A percentile compares a stretch with the other conserved stretches of the same genome.
These are phyloP conservation scores for Asarcornis scutulata DNA, from an alignment of 2,113 vertebrate genomes.

Conservation along the genomic window DNA sequence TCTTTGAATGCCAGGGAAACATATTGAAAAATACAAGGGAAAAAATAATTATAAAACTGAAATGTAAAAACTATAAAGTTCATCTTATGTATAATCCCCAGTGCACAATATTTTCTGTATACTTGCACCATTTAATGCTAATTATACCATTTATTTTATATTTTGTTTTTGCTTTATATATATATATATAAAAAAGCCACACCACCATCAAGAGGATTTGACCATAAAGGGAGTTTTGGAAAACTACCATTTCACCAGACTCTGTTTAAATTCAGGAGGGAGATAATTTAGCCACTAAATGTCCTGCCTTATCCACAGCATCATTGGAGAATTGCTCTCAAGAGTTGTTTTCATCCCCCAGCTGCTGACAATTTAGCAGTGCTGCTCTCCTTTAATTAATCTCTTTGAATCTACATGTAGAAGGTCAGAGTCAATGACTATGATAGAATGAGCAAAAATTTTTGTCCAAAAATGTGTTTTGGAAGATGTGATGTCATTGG, in stretches of 20 bases:
- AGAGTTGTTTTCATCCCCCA: conserved; percentile 46
- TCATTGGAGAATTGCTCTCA: conserved; percentile 34
- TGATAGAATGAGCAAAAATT: not conserved
- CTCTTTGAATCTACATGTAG: conserved; percentile 48
- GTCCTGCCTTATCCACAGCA: not conserved
- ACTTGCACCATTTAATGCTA: conserved; percentile 32
- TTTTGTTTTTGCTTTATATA: conserved; percentile 34
- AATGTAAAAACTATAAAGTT: conserved; percentile 53
- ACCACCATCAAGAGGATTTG: not conserved
- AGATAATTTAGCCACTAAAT: conserved; percentile 54
- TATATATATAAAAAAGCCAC: not conserved
- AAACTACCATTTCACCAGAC: conserved; percentile 7
- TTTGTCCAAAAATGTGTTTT: not conserved
- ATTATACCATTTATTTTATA: conserved; percentile 15
- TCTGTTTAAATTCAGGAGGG: conserved; percentile 28
- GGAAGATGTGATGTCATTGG: not conserved
- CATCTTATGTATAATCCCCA: conserved; percentile 26
- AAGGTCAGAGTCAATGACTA: conserved; percentile 45
- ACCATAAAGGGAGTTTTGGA: conserved; percentile 8
- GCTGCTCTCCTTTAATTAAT: conserved; percentile 48
- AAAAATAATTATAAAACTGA: conserved; percentile 52
- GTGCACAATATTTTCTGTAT: conserved; percentile 19
- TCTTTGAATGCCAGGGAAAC: conserved; percentile 51
- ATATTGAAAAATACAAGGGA: conserved; percentile 30
- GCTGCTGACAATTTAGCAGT: conserved; percentile 59